Evolutionary conservation across 2,113 vertebrate species (phyloP), one percentile per base, ranked within the genome.

Genomic region (Ptilonorhynchus violaceus): DNA sequence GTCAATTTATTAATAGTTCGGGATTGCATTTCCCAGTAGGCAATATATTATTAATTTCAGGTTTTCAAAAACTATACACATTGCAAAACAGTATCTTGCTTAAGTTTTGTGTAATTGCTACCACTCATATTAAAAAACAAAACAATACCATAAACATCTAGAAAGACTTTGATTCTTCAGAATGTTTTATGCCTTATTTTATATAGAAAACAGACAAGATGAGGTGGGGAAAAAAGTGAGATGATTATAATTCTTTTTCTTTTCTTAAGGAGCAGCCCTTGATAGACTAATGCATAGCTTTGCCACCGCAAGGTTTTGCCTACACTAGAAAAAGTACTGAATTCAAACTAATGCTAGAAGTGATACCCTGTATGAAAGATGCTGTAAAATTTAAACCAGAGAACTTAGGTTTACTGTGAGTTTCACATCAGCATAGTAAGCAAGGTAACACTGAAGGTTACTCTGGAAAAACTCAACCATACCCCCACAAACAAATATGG

Each of bases 371-470:
- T 13, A 49, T 11, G 55, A 85, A 68, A 73, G n/a, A 59, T 68
- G 22, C 55, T 44, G 39, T 31, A 39, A 41, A 68, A 74, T 64
- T 77, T 49, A 35, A 44, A 42, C 18, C 7, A 12, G 13, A 85
- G 63, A 62, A 18, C 19, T 58, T 62, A 9, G 0, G 3, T 24
- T 37, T 81, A 3, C 5, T 37, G 72, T 33, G 44, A 5, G 5
- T 28, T 69, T 44, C 24, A 18, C 41, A 77, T 42, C 37, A 31
- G 21, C 37, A 28, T 1, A 42, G 39, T 13, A 52, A 4, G 19
- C 30, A 56, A 78, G 39, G 46, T 31, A 41, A 58, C 28, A 9
- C 20, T n/a, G 23, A 59, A 49, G 49, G 39, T 77, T 81, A 46
- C 27, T 82, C 50, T n/a, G 46, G 17, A 69, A 55, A 84, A 67